These are phyloP conservation scores for Ranitomeya variabilis DNA, from an alignment of 2,113 vertebrate species.

Conservation along the genomic window DNA sequence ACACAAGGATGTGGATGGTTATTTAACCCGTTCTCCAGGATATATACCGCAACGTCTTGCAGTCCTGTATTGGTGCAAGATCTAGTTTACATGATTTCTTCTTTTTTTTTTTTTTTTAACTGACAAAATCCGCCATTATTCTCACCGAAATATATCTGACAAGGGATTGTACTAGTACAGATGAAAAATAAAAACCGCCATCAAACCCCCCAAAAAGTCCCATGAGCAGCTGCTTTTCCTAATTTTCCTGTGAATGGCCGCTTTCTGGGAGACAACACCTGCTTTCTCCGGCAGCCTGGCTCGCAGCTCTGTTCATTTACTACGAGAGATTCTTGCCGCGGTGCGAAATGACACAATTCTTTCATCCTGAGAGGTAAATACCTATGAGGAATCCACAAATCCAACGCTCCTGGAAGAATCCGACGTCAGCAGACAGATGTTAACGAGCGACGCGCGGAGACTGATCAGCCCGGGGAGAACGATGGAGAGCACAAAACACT, in stretches of 20 bases:
- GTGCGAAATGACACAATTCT: slow-evolving; percentile 70
- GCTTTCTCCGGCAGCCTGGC: slow-evolving; percentile 73
- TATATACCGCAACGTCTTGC: not conserved
- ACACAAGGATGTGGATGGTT: not conserved
- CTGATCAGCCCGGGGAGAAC: not conserved
- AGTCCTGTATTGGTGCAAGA: not conserved
- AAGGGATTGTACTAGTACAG: not conserved
- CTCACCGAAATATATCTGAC: not conserved
- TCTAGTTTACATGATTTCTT: not conserved
- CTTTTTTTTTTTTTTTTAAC: not conserved
- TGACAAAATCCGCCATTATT: not conserved
- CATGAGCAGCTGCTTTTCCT: slow-evolving; percentile 79
- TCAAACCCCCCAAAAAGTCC: slow-evolving; percentile 55
- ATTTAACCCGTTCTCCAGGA: not conserved
- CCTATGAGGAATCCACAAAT: not conserved
- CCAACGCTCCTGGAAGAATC: not conserved
- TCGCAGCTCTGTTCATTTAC: slow-evolving; percentile 75
- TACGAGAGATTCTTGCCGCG: slow-evolving; percentile 62
- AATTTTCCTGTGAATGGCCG: slow-evolving; percentile 74
- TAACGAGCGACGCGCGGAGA: not conserved
- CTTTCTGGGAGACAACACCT: slow-evolving; percentile 82
- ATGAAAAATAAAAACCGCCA: not conserved
- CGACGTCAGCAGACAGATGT: not conserved
- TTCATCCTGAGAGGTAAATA: slow-evolving; percentile 18
- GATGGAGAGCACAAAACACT: not conserved